These are phyloP conservation scores for Dysidea cf. avara DNA, from an alignment of 37 sponge, comb jelly and placozoan genomes.

Conservation along the genomic window DNA sequence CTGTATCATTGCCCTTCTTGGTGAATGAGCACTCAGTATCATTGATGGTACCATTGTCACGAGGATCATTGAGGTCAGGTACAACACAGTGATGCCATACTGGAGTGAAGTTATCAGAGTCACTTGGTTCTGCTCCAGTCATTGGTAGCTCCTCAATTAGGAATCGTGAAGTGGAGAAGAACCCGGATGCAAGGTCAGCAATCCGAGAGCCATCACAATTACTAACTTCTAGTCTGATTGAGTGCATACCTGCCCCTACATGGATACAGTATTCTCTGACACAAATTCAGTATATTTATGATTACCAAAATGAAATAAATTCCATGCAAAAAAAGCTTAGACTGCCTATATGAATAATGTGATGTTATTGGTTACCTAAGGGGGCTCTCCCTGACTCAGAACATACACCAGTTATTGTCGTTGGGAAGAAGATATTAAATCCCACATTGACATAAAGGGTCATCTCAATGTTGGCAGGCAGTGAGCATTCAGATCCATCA, in stretches of 20 bases:
- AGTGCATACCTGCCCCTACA: slow-evolving; percentile 1
- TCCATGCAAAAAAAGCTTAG: too few relatives aligned
- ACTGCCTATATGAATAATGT: too few relatives aligned
- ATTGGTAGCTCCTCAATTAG: slow-evolving; percentile 68
- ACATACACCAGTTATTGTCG: slow-evolving; percentile 53
- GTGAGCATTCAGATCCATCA: slow-evolving; percentile 42
- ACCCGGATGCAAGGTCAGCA: slow-evolving; percentile 46
- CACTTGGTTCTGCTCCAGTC: too few relatives aligned
- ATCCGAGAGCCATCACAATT: slow-evolving; percentile 33
- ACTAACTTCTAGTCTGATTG: slow-evolving; percentile 45
- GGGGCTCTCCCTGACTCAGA: too few relatives aligned
- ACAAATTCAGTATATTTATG: slow-evolving; percentile 23
- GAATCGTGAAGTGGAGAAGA: slow-evolving; percentile 49
- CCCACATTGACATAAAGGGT: slow-evolving; percentile 15
- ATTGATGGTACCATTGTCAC: slow-evolving; percentile 8
- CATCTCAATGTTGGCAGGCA: slow-evolving; percentile 42
- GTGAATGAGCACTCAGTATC: slow-evolving; percentile 19
- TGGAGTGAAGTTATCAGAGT: too few relatives aligned
- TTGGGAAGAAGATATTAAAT: slow-evolving; percentile 45
- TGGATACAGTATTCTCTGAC: slow-evolving; percentile 12
- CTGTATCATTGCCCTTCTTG: slow-evolving; percentile 25
- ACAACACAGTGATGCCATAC: too few relatives aligned
- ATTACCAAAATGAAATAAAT: too few relatives aligned
- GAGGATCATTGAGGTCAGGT: too few relatives aligned
- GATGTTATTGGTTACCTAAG: too few relatives aligned